Evolutionary conservation across 2,888 invertebrate species (phyloP).

Genomic region (Conchocele bisecta): DNA sequence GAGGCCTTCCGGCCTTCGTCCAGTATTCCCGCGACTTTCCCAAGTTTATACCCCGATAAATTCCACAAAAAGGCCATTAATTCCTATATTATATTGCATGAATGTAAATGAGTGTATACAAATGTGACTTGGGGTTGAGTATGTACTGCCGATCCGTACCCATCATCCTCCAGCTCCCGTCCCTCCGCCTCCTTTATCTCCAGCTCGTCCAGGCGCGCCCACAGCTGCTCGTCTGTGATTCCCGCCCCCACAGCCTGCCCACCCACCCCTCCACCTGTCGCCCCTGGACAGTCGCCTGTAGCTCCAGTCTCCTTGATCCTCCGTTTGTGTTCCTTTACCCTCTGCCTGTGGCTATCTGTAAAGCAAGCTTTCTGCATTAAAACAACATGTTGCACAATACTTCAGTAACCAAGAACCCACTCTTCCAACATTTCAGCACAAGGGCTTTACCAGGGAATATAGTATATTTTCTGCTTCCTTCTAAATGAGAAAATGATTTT

Average conservation of each 20-base stretch:
- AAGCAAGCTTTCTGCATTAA: background rate
- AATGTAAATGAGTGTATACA: no score
- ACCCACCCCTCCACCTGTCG: background rate
- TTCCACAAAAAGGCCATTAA: no score
- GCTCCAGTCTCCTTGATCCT: constrained; percentile 69
- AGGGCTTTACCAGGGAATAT: no score
- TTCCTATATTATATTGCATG: no score
- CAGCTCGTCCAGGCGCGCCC: constrained; percentile 86
- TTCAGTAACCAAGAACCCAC: no score
- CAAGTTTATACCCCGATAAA: no score
- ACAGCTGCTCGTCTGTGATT: constrained; percentile 82
- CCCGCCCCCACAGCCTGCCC: constrained; percentile 1
- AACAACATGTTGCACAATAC: background rate
- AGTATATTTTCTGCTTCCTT: no score
- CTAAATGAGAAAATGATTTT: no score
- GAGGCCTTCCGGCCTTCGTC: no score
- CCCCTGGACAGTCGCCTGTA: background rate
- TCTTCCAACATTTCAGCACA: no score
- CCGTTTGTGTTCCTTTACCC: constrained; percentile 83
- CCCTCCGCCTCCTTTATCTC: constrained; percentile 86
- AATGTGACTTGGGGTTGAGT: background rate
- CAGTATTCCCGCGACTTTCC: no score
- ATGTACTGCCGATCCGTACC: constrained; percentile 14
- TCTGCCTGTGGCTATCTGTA: constrained; percentile 77
- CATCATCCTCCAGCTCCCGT: constrained; percentile 82